A percentile compares a stretch with the other conserved stretches of the same genome.
Conservation (phyloP, 2,113 vertebrate genomes). For the Rhipidura dahli region DNA sequence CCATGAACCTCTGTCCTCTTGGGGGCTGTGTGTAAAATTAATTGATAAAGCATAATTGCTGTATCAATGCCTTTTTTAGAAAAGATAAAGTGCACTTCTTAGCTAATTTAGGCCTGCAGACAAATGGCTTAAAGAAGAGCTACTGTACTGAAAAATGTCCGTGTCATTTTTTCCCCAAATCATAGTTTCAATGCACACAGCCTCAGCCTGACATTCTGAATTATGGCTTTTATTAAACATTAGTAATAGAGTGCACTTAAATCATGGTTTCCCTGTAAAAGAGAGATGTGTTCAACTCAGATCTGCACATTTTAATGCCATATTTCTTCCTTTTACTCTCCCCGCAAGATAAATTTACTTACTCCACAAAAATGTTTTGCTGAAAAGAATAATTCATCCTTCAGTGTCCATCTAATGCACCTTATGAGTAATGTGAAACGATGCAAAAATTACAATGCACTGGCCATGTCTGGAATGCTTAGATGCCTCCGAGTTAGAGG, state of each 20-base stretch:
- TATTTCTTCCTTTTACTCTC: conserved; percentile 64
- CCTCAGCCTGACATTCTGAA: conserved; percentile 68
- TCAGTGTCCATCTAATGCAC: conserved; percentile 51
- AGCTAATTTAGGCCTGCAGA: conserved; percentile 56
- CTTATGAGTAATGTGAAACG: conserved; percentile 35
- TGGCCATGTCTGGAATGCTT: conserved; percentile 15
- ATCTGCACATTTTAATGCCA: conserved; percentile 61
- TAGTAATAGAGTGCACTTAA: conserved; percentile 72
- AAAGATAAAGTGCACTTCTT: conserved; percentile 49
- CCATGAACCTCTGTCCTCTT: not conserved
- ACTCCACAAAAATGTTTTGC: conserved; percentile 64
- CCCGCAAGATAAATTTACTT: conserved; percentile 63
- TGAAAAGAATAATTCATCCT: conserved; percentile 65
- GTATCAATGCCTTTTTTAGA: conserved; percentile 62
- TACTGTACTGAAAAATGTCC: conserved; percentile 48
- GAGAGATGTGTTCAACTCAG: conserved; percentile 58
- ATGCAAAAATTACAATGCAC: conserved; percentile 58
- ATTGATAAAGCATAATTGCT: conserved; percentile 50
- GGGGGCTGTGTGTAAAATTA: not conserved
- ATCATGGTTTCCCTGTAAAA: conserved; percentile 71
- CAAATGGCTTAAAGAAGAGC: conserved; percentile 60
- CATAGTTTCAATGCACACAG: conserved; percentile 64
- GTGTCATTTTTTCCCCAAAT: conserved; percentile 42
- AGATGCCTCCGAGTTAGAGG: conserved; percentile 51
- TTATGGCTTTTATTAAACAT: conserved; percentile 75